Evolutionary conservation across 2,888 invertebrate species (phyloP).

Genomic region (Atrina japonica): DNA sequence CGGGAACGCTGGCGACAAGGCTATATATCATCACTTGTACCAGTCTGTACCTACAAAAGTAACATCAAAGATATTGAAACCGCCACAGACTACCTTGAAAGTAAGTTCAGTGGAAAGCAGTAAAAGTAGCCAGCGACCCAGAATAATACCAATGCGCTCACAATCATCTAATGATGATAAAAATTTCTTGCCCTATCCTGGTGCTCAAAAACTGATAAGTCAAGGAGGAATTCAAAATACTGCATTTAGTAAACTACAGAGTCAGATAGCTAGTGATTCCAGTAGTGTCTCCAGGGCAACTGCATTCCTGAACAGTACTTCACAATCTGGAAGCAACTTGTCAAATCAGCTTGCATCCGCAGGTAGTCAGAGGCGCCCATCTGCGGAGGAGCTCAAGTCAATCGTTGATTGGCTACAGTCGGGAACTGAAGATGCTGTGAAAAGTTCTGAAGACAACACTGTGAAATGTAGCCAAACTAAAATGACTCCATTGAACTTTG

Average conservation of each 20-base stretch:
- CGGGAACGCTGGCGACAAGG: conserved; percentile 13
- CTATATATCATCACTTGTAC: conserved; percentile 24
- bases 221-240: background rate
- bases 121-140: conserved; percentile 2
- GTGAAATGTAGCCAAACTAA: background rate
- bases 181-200: too few relatives aligned
- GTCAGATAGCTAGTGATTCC: too few relatives aligned
- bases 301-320: background rate
- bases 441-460: background rate
- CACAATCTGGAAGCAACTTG: background rate
- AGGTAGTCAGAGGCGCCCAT: conserved; percentile 27
- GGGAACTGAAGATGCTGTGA: conserved; percentile 45
- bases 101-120: conserved; percentile 1
- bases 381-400: conserved; percentile 41
- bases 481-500: too few relatives aligned
- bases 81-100: conserved; percentile 15
- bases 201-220: background rate
- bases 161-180: background rate
- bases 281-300: background rate
- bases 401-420: conserved; percentile 46
- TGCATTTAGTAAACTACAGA: too few relatives aligned
- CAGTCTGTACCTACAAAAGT: conserved; percentile 6
- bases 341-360: background rate
- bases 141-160: conserved; percentile 12
- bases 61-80: background rate